phyloP scores from a whole-genome alignment of 2,888 invertebrate species.

The Nycteola revayana region DNA sequence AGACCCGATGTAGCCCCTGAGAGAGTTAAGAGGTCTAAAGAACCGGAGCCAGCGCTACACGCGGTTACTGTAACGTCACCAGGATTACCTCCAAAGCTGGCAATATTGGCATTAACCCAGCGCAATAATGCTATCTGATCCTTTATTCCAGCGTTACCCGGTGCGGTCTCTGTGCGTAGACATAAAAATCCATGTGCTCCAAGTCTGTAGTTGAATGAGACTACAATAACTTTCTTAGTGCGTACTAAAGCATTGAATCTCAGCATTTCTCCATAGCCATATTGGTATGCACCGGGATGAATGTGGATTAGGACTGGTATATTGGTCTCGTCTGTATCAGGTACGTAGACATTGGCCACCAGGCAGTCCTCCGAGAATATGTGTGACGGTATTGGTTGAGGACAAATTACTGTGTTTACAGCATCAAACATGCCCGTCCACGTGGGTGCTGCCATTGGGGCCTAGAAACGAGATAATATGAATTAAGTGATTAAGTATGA shows the following conservation, averaged over 20 bases:
- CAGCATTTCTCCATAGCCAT: constrained; percentile 45
- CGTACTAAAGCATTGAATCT: constrained; percentile 37
- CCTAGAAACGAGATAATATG: constrained; percentile 30
- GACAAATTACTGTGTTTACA: constrained; percentile 36
- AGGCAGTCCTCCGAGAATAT: constrained; percentile 50
- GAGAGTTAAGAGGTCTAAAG: constrained; percentile 50
- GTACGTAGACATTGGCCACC: constrained; percentile 53
- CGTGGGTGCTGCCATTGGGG: constrained; percentile 41
- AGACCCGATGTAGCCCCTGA: constrained; percentile 47
- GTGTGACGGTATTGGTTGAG: constrained; percentile 37
- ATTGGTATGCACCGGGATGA: constrained; percentile 66
- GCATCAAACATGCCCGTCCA: constrained; percentile 43
- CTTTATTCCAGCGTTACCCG: constrained; percentile 64
- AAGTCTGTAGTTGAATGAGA: constrained; percentile 55
- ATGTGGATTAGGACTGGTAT: constrained; percentile 62
- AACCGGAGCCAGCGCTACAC: constrained; percentile 51
- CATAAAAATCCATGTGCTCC: constrained; percentile 54
- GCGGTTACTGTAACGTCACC: constrained; percentile 54
- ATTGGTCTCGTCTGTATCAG: constrained; percentile 38
- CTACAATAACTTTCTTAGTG: constrained; percentile 40
- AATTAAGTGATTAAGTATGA: no score
- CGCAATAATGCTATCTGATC: constrained; percentile 54
- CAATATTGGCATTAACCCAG: constrained; percentile 56
- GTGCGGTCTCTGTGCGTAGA: constrained; percentile 50
- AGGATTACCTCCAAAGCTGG: constrained; percentile 54